Conservation (phyloP, 1,140 invertebrate genomes). For the Caenorhabditis latens region DNA sequence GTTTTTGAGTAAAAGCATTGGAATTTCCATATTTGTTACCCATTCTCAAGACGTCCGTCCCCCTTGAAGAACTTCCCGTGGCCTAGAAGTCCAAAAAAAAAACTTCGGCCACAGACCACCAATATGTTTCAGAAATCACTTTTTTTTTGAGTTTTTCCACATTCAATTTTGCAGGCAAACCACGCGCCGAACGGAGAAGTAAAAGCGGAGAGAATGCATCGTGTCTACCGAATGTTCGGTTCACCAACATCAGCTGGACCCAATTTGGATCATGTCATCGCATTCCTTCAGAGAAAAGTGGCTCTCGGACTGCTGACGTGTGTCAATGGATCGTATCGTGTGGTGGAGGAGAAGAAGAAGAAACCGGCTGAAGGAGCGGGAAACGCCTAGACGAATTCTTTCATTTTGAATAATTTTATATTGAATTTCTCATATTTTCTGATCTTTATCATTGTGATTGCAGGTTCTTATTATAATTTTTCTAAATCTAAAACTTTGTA, state of each 20-base stretch:
- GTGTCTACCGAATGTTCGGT: constrained; percentile 96
- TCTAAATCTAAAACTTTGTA: no score
- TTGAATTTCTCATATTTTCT: background rate
- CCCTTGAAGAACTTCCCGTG: no score
- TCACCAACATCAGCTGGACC: constrained; percentile 55
- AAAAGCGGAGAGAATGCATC: constrained; percentile 92
- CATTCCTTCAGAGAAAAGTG: constrained; percentile 73
- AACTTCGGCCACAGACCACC: no score
- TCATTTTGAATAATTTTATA: background rate
- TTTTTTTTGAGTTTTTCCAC: constrained; percentile 74
- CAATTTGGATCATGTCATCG: constrained; percentile 68
- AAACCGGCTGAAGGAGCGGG: background rate
- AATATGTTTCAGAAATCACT: no score
- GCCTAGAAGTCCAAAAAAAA: no score
- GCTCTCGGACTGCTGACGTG: constrained; percentile 59
- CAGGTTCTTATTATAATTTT: no score
- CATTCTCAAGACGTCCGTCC: no score
- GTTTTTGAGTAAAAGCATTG: no score
- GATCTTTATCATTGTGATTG: no score
- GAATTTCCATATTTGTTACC: no score
- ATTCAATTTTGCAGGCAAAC: constrained; percentile 89
- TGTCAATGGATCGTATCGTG: constrained; percentile 56
- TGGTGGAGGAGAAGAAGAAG: constrained; percentile 12
- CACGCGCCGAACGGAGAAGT: constrained; percentile 84
- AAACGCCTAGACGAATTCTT: background rate